Percentiles rank a stretch among this genome's conserved stretches.
phyloP scores from a whole-genome alignment of 2,113 vertebrate genomes.

The Climacteris rufus region DNA sequence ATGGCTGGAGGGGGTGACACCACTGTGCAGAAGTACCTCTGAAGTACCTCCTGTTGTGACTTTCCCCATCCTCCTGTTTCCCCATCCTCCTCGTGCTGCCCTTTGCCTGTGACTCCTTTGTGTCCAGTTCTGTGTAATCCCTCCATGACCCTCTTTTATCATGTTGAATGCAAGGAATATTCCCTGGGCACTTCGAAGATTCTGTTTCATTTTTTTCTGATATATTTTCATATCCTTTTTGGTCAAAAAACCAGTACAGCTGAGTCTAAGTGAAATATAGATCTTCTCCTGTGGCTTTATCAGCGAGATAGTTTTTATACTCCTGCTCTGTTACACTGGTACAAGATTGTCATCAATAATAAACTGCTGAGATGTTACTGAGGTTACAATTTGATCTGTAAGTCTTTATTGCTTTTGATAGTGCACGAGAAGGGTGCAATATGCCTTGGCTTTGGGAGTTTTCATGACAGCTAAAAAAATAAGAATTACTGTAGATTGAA shows the following conservation, averaged over 20 bases:
- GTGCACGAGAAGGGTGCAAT: neutral
- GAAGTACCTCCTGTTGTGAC: neutral
- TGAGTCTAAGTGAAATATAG: neutral
- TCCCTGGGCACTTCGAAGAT: neutral
- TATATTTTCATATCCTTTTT: neutral
- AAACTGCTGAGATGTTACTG: neutral
- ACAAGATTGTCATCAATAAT: neutral
- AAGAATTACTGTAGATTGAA: neutral
- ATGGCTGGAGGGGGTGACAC: neutral
- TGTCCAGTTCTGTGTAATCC: neutral
- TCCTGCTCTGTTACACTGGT: neutral
- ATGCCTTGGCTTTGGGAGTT: neutral
- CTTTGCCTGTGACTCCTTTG: neutral
- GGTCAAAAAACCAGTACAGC: neutral
- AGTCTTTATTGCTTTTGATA: neutral
- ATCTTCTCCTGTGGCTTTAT: neutral
- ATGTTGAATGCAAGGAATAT: neutral
- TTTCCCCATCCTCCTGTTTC: neutral
- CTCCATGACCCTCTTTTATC: neutral
- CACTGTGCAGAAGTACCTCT: neutral
- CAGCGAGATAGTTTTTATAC: neutral
- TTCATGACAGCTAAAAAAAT: neutral
- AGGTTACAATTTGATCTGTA: neutral
- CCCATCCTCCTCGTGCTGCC: neutral
- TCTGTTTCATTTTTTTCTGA: neutral